These are phyloP conservation scores for Bimastos eiseni DNA, from an alignment of 2,888 invertebrate species.

Conservation along the genomic window DNA sequence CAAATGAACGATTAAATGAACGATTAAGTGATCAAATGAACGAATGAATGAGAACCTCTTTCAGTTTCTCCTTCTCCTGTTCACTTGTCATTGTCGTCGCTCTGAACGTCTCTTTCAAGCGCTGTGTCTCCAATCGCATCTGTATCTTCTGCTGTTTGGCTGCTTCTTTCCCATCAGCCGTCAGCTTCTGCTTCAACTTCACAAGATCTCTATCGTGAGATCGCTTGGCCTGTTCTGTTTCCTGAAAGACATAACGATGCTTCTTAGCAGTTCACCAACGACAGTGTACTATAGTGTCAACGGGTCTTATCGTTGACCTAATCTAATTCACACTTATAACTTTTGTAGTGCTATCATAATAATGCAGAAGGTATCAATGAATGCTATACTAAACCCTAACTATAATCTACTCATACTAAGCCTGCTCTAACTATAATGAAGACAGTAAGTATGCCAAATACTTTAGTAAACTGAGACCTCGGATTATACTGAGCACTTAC, in stretches of 20 bases:
- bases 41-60: too few species aligned
- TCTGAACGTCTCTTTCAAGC: background rate
- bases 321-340: background rate
- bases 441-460: background rate
- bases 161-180: background rate
- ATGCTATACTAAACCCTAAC: background rate
- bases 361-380: background rate
- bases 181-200: constrained; percentile 9
- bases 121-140: background rate
- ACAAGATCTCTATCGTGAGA: background rate
- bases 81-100: background rate
- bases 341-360: background rate
- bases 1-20: too few species aligned
- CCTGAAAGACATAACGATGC: background rate
- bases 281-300: too few species aligned
- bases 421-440: background rate
- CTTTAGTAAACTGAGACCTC: too few species aligned
- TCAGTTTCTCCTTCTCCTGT: background rate
- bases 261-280: background rate
- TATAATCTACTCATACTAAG: background rate
- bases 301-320: too few species aligned
- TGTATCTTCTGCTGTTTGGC: background rate
- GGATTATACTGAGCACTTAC: too few species aligned
- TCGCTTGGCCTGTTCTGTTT: background rate
- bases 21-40: too few species aligned